These are phyloP conservation scores for Aphelocoma coerulescens DNA, from an alignment of 2,113 vertebrate genomes.

Conservation along the genomic window DNA sequence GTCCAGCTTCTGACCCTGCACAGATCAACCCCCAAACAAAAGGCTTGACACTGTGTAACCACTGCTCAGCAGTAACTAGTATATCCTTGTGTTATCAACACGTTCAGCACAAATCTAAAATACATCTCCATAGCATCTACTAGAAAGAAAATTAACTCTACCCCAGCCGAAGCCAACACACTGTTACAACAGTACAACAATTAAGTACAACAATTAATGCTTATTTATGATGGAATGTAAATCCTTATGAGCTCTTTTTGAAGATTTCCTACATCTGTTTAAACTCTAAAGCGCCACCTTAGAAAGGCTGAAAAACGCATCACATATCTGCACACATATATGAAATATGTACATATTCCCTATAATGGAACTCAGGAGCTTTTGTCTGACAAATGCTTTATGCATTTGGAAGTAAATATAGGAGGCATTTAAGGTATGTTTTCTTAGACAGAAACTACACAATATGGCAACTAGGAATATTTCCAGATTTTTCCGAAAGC, in stretches of 20 bases:
- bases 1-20: not conserved
- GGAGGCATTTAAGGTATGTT: not conserved
- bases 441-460: not conserved
- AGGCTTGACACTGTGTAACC: not conserved
- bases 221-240: conserved; percentile 5
- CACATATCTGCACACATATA: not conserved
- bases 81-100: not conserved
- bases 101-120: not conserved
- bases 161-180: not conserved
- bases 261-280: not conserved
- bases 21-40: not conserved
- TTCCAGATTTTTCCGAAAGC: not conserved
- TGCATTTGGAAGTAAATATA: not conserved
- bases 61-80: not conserved
- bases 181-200: not conserved
- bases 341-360: not conserved
- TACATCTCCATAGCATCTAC: not conserved
- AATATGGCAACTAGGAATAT: not conserved
- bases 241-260: not conserved
- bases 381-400: not conserved
- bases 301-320: not conserved
- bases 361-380: not conserved
- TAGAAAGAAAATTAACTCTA: not conserved
- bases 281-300: not conserved
- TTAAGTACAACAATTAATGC: not conserved